These are phyloP conservation scores for Ammodramus savannarum DNA, from an alignment of 2,113 vertebrate species.

Conservation along the genomic window DNA sequence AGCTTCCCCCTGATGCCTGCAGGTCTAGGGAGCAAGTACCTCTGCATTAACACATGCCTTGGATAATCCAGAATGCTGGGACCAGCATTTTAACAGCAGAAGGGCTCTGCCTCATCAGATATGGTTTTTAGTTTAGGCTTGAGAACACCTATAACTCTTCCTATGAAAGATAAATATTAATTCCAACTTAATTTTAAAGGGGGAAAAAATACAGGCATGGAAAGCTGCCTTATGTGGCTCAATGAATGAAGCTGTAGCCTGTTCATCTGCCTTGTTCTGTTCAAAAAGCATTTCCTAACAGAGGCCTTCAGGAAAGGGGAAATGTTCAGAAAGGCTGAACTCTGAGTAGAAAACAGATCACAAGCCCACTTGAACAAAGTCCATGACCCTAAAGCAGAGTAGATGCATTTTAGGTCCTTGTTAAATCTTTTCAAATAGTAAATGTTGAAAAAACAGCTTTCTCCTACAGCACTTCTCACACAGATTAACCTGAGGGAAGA, in stretches of 20 bases:
- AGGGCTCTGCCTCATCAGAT: not conserved
- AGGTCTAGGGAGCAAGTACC: not conserved
- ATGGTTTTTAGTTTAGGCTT: not conserved
- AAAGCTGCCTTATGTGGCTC: not conserved
- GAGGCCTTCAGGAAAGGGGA: not conserved
- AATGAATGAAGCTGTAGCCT: not conserved
- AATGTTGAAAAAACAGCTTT: not conserved
- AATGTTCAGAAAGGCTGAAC: not conserved
- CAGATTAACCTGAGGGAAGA: not conserved
- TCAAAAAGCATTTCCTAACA: not conserved
- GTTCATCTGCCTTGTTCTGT: not conserved
- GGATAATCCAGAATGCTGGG: not conserved
- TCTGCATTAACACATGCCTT: not conserved
- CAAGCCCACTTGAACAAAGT: not conserved
- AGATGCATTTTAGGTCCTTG: not conserved
- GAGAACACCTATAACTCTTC: not conserved
- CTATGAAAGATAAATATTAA: not conserved
- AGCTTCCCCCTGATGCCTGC: not conserved
- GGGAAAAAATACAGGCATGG: rapidly evolving
- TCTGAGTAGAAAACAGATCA: not conserved
- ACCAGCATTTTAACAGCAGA: not conserved
- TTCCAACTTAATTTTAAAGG: not conserved
- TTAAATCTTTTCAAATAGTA: not conserved
- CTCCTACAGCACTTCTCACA: not conserved
- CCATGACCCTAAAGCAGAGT: not conserved